Percentiles rank a stretch among this genome's conserved stretches.
These are phyloP conservation scores for Standfussiana lucernea DNA, from an alignment of 2,888 invertebrate genomes.

Conservation along the genomic window DNA sequence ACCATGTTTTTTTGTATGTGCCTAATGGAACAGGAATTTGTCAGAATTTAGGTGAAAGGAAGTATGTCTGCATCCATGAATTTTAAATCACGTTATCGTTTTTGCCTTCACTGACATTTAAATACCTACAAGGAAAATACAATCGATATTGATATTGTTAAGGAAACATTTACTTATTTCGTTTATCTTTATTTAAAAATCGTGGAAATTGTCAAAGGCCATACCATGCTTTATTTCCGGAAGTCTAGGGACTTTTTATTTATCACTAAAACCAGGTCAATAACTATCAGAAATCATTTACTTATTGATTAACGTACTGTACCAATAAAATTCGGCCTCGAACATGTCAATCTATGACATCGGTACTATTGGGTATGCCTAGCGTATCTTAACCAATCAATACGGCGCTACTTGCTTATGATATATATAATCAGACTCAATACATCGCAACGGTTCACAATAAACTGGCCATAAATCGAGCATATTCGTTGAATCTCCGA, in stretches of 20 bases:
- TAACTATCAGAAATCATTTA: constrained; percentile 1
- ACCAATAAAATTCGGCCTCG: constrained; percentile 28
- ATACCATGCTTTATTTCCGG: background rate
- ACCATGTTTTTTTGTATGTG: background rate
- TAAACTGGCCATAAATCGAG: background rate
- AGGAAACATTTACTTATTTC: background rate
- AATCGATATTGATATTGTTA: background rate
- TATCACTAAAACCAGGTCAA: constrained; percentile 2
- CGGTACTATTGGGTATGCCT: background rate
- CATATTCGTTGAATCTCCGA: background rate
- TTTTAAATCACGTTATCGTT: background rate
- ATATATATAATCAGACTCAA: background rate
- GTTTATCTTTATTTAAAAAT: background rate
- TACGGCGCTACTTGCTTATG: background rate
- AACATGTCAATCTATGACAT: background rate
- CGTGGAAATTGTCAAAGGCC: background rate
- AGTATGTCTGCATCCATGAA: too few relatives aligned
- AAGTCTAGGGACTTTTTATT: constrained; percentile 20
- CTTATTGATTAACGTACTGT: background rate
- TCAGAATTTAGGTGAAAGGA: background rate
- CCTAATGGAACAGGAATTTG: background rate
- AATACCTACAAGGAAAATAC: background rate
- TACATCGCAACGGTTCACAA: background rate
- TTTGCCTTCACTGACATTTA: background rate
- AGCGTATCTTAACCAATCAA: background rate